Evolutionary conservation across 2,797 vertebrate species (phyloP), one percentile per base, ranked within the genome.

Genomic region (Carcharodon carcharias): DNA sequence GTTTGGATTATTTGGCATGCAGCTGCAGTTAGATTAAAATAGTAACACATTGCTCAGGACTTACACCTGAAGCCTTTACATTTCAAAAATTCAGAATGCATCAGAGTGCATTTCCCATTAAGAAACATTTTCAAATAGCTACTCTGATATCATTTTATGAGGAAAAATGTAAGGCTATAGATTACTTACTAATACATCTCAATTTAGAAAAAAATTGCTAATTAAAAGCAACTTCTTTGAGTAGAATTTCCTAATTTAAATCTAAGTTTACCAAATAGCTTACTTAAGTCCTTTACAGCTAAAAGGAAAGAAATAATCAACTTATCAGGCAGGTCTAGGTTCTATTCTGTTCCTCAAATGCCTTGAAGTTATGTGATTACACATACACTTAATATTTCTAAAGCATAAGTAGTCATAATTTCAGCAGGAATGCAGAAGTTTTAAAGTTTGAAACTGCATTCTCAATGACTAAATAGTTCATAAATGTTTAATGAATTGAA

Each of bases 1-100:
- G 7, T 6, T 71, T 95, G 93, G 21, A 14, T 18, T 35, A 71
- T 95, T 95, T 69, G 45, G 14, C 45, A 50, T 71, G 40, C 65
- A 95, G 65, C 65, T 95, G 93, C 40, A 95, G 40, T 54, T 95
- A 71, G 40, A 95, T 67, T 95, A 69, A 95, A 95, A 95, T 95
- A 54, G 45, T 54, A 69, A 54, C 67, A 50, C 23, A 69, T 58
- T 92, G 28, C 40, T 95, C n/a, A 16, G 93, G 54, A 71, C 8
- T 16, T 69, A 23, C 21, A 67, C n/a, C 40, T 69, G 40, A 69
- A 71, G 16, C 93, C 69, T 95, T 9, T 54, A 69, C 67, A 95
- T 50, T 71, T 77, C 71, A 40, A 65, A 93, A 9, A 6, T 71
- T 23, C 21, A 95, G 40, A 95, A 54, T 28, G 65, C 63, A 93